Conservation (phyloP, 2,888 invertebrate genomes). For the Metopia argyrocephala region DNA sequence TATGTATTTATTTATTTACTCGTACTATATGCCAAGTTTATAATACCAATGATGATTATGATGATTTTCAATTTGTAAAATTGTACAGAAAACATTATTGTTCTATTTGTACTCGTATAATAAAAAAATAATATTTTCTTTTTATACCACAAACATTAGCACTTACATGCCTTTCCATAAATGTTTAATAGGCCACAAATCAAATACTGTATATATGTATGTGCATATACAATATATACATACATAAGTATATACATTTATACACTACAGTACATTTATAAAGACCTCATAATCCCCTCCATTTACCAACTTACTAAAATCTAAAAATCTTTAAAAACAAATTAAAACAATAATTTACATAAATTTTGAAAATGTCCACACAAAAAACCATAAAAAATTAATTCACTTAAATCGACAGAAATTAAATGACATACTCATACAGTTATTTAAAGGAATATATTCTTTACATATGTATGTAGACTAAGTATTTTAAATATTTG, state of each 20-base stretch:
- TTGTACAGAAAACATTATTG: slow-evolving; percentile 14
- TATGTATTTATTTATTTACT: too few species aligned
- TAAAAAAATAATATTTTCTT: background rate
- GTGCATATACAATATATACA: too few species aligned
- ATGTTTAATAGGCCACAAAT: slow-evolving; percentile 13
- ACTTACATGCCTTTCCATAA: slow-evolving; percentile 4
- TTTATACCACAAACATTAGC: background rate
- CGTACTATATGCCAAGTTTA: background rate
- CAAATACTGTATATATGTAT: background rate
- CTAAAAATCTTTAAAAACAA: background rate
- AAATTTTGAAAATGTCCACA: slow-evolving; percentile 8
- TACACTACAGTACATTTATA: too few species aligned
- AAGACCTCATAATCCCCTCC: too few species aligned
- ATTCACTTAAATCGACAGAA: too few species aligned
- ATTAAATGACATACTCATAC: too few species aligned
- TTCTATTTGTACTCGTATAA: background rate
- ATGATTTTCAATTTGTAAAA: slow-evolving; percentile 13
- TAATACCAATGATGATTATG: slow-evolving; percentile 15
- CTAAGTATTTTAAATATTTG: too few species aligned
- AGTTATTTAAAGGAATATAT: too few species aligned
- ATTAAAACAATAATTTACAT: slow-evolving; percentile 6
- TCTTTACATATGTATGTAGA: too few species aligned
- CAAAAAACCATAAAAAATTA: too few species aligned
- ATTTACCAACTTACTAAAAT: background rate
- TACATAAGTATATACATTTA: too few species aligned